Evolutionary conservation across 2,113 vertebrate genomes (phyloP), one percentile per base, ranked within the genome.

Genomic region (Leucopsar rothschildi): DNA sequence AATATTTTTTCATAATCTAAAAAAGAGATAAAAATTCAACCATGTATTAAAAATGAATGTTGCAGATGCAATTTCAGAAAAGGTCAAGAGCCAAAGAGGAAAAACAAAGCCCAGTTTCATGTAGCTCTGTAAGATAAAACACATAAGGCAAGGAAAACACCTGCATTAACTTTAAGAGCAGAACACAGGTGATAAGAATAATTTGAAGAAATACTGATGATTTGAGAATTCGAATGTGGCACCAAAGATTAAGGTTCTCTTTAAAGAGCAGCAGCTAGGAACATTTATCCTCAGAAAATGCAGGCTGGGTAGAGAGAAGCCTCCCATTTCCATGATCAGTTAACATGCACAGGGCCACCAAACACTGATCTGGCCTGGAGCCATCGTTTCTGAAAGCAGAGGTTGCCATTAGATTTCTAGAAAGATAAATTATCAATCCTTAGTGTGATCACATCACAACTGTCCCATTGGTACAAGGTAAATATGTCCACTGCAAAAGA

Each of bases 1-100:
- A 99, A 98, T 97, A 99, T 99, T 76, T 98, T 97, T 95, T 99
- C 98, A 80, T 99, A 99, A 96, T 99, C 99, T 99, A 87, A 81
- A 97, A 89, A 92, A 79, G 72, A 92, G 40, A 56, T 3, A 68
- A 90, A 81, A 82, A 82, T 44, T 21, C 71, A 93, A n/a, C 14
- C 17, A 80, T 8, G 6, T 50, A 59, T 86, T 85, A 90, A 63
- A 90, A 93, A 47, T 5, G 5, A 53, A 40, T 59, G 29, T n/a
- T 70, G 24, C 24, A 88, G 86, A 89, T 18, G 59, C 3, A 77
- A 52, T 85, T 92, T 83, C 60, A 69, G 66, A 76, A 80, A 82
- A 70, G n/a, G 44, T 72, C 45, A 93, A 77, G 21, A 61, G 12
- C 9, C 90, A 82, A 78, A 63, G 52, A 80, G 28, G 55, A 91